These are phyloP conservation scores for Drosophila ezoana DNA, from an alignment of 2,888 invertebrate genomes.

Conservation along the genomic window DNA sequence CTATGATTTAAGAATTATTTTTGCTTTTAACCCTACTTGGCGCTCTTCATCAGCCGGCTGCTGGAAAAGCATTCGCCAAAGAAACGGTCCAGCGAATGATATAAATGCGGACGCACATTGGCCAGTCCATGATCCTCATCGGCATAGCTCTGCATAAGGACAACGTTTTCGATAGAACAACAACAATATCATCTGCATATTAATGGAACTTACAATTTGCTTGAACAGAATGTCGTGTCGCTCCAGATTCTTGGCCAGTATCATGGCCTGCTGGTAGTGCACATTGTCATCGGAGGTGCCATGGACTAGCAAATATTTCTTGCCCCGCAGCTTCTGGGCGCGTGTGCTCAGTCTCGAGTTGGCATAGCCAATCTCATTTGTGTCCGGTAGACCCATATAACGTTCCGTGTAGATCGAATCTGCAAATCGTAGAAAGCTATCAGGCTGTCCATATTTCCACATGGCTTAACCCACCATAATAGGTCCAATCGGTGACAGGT, in stretches of 20 bases:
- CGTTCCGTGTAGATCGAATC: conserved; percentile 99
- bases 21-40: conserved; percentile 52
- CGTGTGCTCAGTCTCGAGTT: conserved; percentile 91
- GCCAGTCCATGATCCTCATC: conserved; percentile 96
- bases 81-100: conserved; percentile 95
- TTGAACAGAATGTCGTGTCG: conserved; percentile 94
- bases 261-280: conserved; percentile 98
- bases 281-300: conserved; percentile 98
- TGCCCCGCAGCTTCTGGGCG: conserved; percentile 88
- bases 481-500: conserved; percentile 98
- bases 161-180: not conserved
- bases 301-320: conserved; percentile 95
- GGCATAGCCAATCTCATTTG: conserved; percentile 91
- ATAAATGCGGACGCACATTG: conserved; percentile 94
- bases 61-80: conserved; percentile 85
- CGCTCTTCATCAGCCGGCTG: conserved; percentile 76
- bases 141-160: conserved; percentile 91
- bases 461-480: conserved; percentile 90
- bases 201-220: conserved; percentile 90
- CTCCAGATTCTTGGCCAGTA: conserved; percentile 94
- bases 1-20: conserved; percentile 27
- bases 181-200: not conserved
- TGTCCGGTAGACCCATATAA: conserved; percentile 95
- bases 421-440: conserved; percentile 81
- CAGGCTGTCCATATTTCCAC: accelerated